Percentiles rank a stretch among this genome's conserved stretches.
Conservation (phyloP, 2,797 vertebrate genomes). For the Morelia viridis region DNA sequence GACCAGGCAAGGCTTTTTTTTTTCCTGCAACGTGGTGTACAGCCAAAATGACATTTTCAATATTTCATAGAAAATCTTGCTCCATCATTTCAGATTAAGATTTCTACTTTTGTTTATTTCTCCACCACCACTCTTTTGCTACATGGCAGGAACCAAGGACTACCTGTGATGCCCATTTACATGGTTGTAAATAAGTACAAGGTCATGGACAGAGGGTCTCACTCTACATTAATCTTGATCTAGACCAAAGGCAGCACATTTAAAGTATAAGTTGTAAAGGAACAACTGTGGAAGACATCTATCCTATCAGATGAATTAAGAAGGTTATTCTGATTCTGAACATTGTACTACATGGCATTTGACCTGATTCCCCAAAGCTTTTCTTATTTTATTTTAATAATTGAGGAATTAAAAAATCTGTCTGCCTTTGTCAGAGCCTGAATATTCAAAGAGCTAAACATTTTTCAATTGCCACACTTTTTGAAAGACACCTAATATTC, state of each 20-base stretch:
- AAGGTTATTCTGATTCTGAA: background rate
- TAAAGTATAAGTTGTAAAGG: no score
- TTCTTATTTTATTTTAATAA: background rate
- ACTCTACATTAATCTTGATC: no score
- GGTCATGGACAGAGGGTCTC: no score
- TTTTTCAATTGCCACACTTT: conserved; percentile 64
- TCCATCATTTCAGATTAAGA: background rate
- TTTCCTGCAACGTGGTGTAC: background rate
- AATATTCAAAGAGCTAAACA: conserved; percentile 5
- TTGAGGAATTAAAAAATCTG: background rate
- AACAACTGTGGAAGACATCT: no score
- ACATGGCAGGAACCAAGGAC: background rate
- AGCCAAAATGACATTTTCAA: background rate
- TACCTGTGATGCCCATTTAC: background rate
- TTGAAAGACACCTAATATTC: conserved; percentile 65
- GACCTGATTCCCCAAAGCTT: background rate
- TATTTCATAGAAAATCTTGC: background rate
- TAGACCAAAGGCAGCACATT: no score
- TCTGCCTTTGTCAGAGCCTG: background rate
- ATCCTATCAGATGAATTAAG: no score
- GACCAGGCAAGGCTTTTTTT: background rate
- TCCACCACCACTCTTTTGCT: background rate
- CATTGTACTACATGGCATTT: background rate
- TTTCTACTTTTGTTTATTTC: background rate
- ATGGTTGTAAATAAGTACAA: no score